These are phyloP conservation scores for Drosophila lacteicornis DNA, from an alignment of 1,140 invertebrate genomes.

Conservation along the genomic window DNA sequence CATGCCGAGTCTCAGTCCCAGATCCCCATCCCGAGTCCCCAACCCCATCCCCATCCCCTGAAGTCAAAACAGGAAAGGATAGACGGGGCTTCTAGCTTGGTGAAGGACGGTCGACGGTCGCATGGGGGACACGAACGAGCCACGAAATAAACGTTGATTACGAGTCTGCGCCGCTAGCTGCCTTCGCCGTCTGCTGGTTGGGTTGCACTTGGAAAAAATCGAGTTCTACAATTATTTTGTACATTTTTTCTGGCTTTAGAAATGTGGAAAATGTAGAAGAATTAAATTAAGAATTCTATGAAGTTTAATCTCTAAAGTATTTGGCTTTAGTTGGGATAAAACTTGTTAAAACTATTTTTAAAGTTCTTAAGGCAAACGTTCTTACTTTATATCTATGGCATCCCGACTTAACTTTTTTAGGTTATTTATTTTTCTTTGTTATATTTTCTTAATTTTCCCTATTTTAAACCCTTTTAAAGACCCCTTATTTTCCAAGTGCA, in stretches of 20 bases:
- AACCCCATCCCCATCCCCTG: conserved; percentile 15
- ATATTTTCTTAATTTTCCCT: background rate
- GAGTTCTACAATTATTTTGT: background rate
- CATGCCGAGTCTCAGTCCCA: conserved; percentile 11
- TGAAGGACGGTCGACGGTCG: conserved; percentile 80
- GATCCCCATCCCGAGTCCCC: conserved; percentile 19
- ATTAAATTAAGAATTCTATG: background rate
- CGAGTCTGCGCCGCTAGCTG: conserved; percentile 64
- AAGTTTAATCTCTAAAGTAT: background rate
- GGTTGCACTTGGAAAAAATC: conserved; percentile 11
- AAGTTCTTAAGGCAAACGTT: too few species aligned
- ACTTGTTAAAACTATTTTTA: background rate
- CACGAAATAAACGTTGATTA: conserved; percentile 78
- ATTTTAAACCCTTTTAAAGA: background rate
- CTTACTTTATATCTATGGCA: too few species aligned
- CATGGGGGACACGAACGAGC: conserved; percentile 55
- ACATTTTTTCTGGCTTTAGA: background rate
- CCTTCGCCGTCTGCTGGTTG: conserved; percentile 30
- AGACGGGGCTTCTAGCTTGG: conserved; percentile 65
- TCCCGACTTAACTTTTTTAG: too few species aligned
- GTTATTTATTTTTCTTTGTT: too few species aligned
- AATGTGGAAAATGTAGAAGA: too few species aligned
- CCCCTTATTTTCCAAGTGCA: conserved; percentile 17
- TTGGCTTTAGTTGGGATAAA: background rate
- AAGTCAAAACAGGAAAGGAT: conserved; percentile 70